A percentile compares a stretch with the other conserved stretches of the same genome.
phyloP scores from a whole-genome alignment of 2,888 invertebrate genomes.

The Temnothorax rugatulus region DNA sequence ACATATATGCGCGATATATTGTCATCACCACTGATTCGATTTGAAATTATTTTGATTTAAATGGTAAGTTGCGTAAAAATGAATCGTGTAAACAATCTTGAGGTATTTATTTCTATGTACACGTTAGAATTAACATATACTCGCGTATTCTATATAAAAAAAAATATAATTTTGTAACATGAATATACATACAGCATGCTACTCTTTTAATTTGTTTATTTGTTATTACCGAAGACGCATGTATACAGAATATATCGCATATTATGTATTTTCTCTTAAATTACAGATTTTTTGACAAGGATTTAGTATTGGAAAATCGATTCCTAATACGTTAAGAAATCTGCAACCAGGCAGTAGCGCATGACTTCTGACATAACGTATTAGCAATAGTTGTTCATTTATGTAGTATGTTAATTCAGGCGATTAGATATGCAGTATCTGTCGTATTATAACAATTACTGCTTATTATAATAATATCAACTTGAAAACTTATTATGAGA shows the following conservation, averaged over 20 bases:
- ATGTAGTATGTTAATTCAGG: constrained; percentile 11
- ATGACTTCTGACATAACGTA: not conserved
- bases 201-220: constrained; percentile 12
- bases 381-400: not conserved
- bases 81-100: constrained; percentile 68
- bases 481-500: not conserved
- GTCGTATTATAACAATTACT: constrained; percentile 17
- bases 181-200: constrained; percentile 26
- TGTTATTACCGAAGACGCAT: not conserved
- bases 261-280: not conserved
- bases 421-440: constrained; percentile 11
- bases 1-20: constrained; percentile 63
- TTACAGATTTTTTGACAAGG: not conserved
- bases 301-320: not conserved
- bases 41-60: constrained; percentile 59
- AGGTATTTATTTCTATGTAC: constrained; percentile 62
- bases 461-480: not conserved
- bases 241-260: constrained; percentile 2
- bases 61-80: constrained; percentile 60
- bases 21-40: constrained; percentile 69
- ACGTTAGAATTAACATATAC: constrained; percentile 41
- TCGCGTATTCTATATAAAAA: not conserved
- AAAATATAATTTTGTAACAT: constrained; percentile 26
- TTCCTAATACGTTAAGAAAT: not conserved
- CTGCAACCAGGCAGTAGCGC: not conserved